Base-by-base conservation (phyloP, 1,140 invertebrate species). In the Manduca sexta region DNA sequence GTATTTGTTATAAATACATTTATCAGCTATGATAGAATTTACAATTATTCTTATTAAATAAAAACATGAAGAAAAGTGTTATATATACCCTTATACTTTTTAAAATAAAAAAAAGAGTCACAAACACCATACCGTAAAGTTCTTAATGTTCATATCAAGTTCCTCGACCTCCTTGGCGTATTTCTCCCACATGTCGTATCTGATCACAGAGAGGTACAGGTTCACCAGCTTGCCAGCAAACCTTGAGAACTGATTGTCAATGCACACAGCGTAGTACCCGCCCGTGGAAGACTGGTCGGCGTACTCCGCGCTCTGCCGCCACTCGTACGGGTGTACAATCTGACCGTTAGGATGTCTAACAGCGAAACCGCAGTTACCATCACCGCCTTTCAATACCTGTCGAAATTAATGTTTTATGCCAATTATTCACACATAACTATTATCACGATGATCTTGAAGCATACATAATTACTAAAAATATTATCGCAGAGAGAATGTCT, bases 191-290 rank as follows among this genome's bases (percentile, higher is more conserved):
- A 97, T 91, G 73, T 97, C 95, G 65, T 97, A 95, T 88, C 94
- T 92, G 29, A 97, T 96, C 0, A 97, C 96, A 0, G 96, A 97
- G 2, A 98, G 89, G 68, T 98, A 98, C 15, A 98, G 86, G 81
- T 97, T 97, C 11, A 98, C 94, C 49, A 98, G 80, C 86, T 98
- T 98, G 8, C 92, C 92, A 18, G 95, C 93, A 87, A 97, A 98
- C 71, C 94, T 88, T 5, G 95, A 97, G 67, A 97, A 96, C 63
- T 97, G 95, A 86, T 98, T 98, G 77, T 98, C 96, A 45, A 98
- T 92, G 81, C 97, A 98, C 14, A 98, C 92, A n/a, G 92, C 92
- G 70, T 97, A 98, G 71, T 96, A 96, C 5, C 95, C 95, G 38
- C 94, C 95, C 0, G 88, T 85, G 2, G 91, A 90, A 0, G 90